Percentiles rank a stretch among this genome's conserved stretches.
Conservation (phyloP, 2,888 invertebrate genomes). For the Aproaerema taeniolella region DNA sequence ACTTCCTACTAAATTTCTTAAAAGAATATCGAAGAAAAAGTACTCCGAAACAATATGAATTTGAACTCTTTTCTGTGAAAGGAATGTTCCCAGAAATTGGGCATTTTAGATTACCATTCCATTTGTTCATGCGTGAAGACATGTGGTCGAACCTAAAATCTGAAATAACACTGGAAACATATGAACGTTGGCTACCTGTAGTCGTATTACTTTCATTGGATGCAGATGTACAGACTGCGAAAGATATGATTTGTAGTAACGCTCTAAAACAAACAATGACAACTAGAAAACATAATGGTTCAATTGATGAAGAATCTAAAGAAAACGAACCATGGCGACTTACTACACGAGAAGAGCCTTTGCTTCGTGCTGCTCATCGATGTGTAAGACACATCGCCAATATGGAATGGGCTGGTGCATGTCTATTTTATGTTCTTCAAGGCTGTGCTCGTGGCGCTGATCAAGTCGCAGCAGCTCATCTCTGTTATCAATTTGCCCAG, state of each 20-base stretch:
- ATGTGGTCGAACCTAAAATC: constrained; percentile 73
- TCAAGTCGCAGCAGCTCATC: constrained; percentile 70
- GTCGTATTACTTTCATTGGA: constrained; percentile 58
- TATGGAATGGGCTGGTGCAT: constrained; percentile 75
- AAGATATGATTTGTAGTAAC: constrained; percentile 73
- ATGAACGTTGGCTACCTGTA: constrained; percentile 65
- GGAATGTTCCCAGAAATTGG: constrained; percentile 73
- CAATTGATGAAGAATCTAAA: constrained; percentile 36
- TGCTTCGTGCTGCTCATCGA: constrained; percentile 64
- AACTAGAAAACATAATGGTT: constrained; percentile 47
- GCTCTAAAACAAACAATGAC: constrained; percentile 75
- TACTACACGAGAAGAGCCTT: constrained; percentile 57
- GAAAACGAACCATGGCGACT: constrained; percentile 61
- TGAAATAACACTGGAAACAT: constrained; percentile 69
- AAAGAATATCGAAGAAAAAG: constrained; percentile 61
- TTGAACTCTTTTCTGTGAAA: constrained; percentile 67
- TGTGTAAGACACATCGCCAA: constrained; percentile 69
- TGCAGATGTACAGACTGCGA: constrained; percentile 61
- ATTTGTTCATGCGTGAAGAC: constrained; percentile 65
- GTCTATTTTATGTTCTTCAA: constrained; percentile 69
- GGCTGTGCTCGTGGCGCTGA: constrained; percentile 71
- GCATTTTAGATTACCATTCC: constrained; percentile 65
- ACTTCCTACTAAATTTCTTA: constrained; percentile 60
- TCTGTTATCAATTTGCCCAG: constrained; percentile 72
- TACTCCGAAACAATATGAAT: constrained; percentile 66